Evolutionary conservation across 2,888 invertebrate genomes (phyloP).

Genomic region (Cryptosula pallasiana): DNA sequence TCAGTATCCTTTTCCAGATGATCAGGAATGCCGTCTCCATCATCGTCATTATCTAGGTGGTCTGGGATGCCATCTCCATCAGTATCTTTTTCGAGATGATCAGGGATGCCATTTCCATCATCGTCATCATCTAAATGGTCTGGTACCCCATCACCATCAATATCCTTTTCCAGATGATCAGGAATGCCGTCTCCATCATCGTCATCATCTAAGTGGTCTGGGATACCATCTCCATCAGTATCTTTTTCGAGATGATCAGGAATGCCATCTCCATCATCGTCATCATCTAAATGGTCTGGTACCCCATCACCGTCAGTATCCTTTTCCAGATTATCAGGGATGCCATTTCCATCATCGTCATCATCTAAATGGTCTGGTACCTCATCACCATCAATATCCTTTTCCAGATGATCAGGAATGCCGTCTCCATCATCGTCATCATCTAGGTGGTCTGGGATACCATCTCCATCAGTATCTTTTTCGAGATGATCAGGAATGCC

Average conservation of each 20-base stretch:
- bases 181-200: conserved; percentile 38
- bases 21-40: conserved; percentile 34
- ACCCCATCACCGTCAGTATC: conserved; percentile 37
- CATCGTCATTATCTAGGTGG: conserved; percentile 34
- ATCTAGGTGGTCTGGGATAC: conserved; percentile 28
- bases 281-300: conserved; percentile 34
- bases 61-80: conserved; percentile 41
- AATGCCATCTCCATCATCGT: conserved; percentile 35
- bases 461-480: conserved; percentile 29
- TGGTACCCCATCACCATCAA: conserved; percentile 34
- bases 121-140: conserved; percentile 30
- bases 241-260: conserved; percentile 31
- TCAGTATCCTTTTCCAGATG: conserved; percentile 29
- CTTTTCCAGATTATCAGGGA: conserved; percentile 26
- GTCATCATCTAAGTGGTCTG: conserved; percentile 24
- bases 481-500: conserved; percentile 33
- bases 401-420: conserved; percentile 34
- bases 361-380: conserved; percentile 32
- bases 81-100: conserved; percentile 21
- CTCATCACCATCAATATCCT: conserved; percentile 36
- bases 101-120: conserved; percentile 30
- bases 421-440: conserved; percentile 34
- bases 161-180: conserved; percentile 35
- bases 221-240: conserved; percentile 30
- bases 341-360: conserved; percentile 29